A percentile compares a stretch with the other conserved stretches of the same genome.
These are phyloP conservation scores for Drosophila auraria DNA, from an alignment of 1,140 invertebrate species.

Conservation along the genomic window DNA sequence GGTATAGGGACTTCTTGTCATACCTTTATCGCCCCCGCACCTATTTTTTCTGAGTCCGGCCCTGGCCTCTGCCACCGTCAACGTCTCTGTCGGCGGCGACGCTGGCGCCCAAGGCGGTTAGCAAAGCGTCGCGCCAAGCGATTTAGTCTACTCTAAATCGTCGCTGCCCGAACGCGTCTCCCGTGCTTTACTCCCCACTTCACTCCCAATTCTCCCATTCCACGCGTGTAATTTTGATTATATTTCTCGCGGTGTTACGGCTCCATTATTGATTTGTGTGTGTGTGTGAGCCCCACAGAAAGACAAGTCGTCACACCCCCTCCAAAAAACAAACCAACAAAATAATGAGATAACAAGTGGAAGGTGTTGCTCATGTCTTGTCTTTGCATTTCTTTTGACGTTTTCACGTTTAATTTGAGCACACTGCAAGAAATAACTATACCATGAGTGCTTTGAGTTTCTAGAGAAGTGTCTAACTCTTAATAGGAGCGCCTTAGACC, in stretches of 20 bases:
- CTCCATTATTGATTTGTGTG: slow-evolving; percentile 36
- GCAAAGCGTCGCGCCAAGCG: slow-evolving; percentile 40
- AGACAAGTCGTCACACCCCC: neutral
- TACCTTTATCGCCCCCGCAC: too few relatives aligned
- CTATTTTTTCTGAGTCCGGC: neutral
- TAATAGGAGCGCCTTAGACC: neutral
- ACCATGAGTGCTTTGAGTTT: neutral
- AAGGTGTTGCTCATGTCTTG: slow-evolving; percentile 45
- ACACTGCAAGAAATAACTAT: slow-evolving; percentile 10
- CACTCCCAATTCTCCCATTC: neutral
- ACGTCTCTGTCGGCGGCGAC: neutral
- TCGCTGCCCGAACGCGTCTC: slow-evolving; percentile 45
- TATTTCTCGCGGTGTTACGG: slow-evolving; percentile 21
- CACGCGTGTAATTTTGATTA: slow-evolving; percentile 22
- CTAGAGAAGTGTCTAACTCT: too few relatives aligned
- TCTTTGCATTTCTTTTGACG: slow-evolving; percentile 25
- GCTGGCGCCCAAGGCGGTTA: slow-evolving; percentile 50
- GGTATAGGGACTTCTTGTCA: too few relatives aligned
- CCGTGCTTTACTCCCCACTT: slow-evolving; percentile 20
- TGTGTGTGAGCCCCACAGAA: neutral
- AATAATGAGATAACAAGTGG: slow-evolving; percentile 37
- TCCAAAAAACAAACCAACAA: neutral
- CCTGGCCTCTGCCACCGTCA: slow-evolving; percentile 5
- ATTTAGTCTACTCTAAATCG: slow-evolving; percentile 61
- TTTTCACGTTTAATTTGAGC: slow-evolving; percentile 7